These are phyloP conservation scores for Theretra japonica DNA, from an alignment of 2,888 invertebrate species.

Conservation along the genomic window DNA sequence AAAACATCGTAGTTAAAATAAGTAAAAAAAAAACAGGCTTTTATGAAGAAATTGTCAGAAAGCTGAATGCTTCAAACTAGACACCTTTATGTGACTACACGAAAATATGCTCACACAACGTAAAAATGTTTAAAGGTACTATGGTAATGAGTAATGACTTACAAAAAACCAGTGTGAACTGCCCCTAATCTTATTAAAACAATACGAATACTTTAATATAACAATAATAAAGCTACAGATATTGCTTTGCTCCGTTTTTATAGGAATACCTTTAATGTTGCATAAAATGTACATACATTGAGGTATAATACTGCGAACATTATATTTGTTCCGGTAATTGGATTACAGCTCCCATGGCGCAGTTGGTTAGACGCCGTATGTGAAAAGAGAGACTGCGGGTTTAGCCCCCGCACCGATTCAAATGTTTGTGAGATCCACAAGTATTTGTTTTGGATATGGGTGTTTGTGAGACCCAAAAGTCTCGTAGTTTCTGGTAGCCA, in stretches of 20 bases:
- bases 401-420: too few relatives aligned
- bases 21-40: too few relatives aligned
- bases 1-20: too few relatives aligned
- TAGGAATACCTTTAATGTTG: conserved; percentile 6
- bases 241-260: conserved; percentile 12
- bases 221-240: conserved; percentile 12
- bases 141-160: not conserved
- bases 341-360: too few relatives aligned
- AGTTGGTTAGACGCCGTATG: too few relatives aligned
- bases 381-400: too few relatives aligned
- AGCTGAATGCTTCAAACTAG: not conserved
- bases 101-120: not conserved
- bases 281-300: not conserved
- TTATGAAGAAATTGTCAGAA: too few relatives aligned
- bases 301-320: not conserved
- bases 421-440: too few relatives aligned
- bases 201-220: not conserved
- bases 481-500: too few relatives aligned
- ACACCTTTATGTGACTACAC: not conserved
- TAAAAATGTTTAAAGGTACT: not conserved
- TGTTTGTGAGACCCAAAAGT: too few relatives aligned
- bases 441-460: too few relatives aligned
- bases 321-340: too few relatives aligned
- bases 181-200: not conserved
- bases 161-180: not conserved